Evolutionary conservation across 2,888 invertebrate species (phyloP).

Genomic region (Portevinia maculata): DNA sequence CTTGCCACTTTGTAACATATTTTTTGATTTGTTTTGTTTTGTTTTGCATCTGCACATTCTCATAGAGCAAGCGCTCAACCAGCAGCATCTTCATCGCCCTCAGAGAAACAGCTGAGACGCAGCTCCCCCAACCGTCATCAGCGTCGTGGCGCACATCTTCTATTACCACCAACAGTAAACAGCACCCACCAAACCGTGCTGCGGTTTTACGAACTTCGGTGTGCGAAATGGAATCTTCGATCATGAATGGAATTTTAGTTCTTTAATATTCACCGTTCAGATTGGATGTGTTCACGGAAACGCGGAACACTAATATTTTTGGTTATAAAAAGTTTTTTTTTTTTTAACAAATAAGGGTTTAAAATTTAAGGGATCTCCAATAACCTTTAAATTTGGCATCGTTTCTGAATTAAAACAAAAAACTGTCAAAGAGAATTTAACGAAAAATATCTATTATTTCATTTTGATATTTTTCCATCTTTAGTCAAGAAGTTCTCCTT

Average conservation of each 20-base stretch:
- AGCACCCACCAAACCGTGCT: conserved; percentile 11
- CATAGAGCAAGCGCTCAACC: conserved; percentile 24
- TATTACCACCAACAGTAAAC: too few species aligned
- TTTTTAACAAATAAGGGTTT: conserved; percentile 5
- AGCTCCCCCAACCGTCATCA: conserved; percentile 28
- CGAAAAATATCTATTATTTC: conserved; percentile 1
- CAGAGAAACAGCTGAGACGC: conserved; percentile 59
- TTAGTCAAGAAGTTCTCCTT: conserved; percentile 64
- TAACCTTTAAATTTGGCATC: background rate
- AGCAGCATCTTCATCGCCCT: conserved; percentile 40
- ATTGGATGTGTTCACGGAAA: conserved; percentile 77
- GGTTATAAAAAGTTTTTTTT: conserved; percentile 10
- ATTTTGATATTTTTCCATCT: conserved; percentile 5
- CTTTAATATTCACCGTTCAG: conserved; percentile 78
- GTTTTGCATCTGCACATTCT: conserved; percentile 43
- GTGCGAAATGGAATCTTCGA: conserved; percentile 71
- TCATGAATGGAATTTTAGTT: conserved; percentile 80
- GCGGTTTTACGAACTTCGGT: conserved; percentile 15
- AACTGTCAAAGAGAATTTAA: conserved; percentile 13
- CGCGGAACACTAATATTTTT: conserved; percentile 49
- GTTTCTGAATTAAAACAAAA: background rate
- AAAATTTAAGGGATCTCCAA: background rate
- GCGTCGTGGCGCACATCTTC: conserved; percentile 43
- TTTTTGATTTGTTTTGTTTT: too few species aligned
- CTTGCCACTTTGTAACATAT: too few species aligned